These are phyloP conservation scores for Malurus leucopterus DNA, from an alignment of 2,797 vertebrate species.

Conservation along the genomic window DNA sequence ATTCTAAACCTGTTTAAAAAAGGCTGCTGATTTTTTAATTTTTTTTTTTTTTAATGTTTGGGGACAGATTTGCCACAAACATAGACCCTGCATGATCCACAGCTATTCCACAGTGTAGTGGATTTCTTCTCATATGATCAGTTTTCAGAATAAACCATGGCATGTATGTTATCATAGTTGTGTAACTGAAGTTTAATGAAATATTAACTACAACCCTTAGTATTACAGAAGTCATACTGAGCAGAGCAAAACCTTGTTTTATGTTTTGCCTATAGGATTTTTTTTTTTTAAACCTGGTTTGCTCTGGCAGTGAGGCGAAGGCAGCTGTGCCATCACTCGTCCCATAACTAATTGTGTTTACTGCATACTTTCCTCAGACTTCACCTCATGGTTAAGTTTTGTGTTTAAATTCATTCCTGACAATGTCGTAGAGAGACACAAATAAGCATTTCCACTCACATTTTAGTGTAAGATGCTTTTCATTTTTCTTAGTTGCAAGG, in stretches of 20 bases:
- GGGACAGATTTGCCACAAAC: neutral
- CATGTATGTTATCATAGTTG: neutral
- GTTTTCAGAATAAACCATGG: neutral
- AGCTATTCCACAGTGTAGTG: neutral
- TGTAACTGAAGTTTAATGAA: neutral
- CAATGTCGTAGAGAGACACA: neutral
- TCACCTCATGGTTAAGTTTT: neutral
- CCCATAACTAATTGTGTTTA: neutral
- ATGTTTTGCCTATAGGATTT: neutral
- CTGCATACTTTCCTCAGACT: neutral
- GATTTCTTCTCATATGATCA: neutral
- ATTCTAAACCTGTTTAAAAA: neutral
- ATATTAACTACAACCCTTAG: neutral
- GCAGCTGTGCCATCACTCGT: neutral
- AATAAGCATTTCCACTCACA: neutral
- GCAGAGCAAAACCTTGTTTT: neutral
- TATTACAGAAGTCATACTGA: neutral
- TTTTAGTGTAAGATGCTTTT: neutral
- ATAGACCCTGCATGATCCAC: conserved; percentile 35
- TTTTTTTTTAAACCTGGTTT: neutral
- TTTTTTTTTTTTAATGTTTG: neutral
- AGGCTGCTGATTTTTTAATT: neutral
- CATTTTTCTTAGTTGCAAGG: neutral
- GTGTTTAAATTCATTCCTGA: neutral
- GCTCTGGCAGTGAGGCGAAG: neutral